Conservation (phyloP, 2,113 vertebrate species). For the Tenebrosternarchus preto region DNA sequence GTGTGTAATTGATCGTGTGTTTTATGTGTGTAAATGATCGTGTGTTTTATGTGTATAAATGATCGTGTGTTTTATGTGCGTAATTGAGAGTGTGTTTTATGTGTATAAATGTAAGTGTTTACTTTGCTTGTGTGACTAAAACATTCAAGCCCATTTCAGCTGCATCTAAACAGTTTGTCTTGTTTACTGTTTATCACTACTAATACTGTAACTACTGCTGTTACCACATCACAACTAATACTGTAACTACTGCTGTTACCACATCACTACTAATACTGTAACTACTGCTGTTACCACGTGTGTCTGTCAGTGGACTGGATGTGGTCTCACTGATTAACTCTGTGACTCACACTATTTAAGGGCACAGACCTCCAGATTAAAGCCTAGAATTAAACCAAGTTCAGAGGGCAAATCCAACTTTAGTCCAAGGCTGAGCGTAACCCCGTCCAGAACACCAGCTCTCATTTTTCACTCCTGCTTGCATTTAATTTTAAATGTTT, state of each 20-base stretch:
- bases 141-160: not conserved
- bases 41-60: too few species aligned
- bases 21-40: too few species aligned
- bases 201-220: slow-evolving; percentile 21
- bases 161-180: not conserved
- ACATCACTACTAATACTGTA: slow-evolving; percentile 13
- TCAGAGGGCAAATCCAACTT: too few species aligned
- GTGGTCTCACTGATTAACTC: slow-evolving; percentile 57
- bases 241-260: slow-evolving; percentile 17
- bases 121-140: not conserved
- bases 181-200: slow-evolving; percentile 1
- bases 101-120: not conserved
- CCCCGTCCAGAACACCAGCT: too few species aligned
- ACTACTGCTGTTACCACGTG: slow-evolving; percentile 22
- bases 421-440: too few species aligned
- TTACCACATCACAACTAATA: slow-evolving; percentile 22
- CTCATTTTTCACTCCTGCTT: not conserved
- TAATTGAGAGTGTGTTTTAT: too few species aligned
- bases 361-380: too few species aligned
- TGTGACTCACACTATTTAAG: slow-evolving; percentile 17
- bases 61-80: too few species aligned
- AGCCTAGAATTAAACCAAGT: too few species aligned
- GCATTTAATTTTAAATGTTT: slow-evolving; percentile 16
- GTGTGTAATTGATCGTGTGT: too few species aligned
- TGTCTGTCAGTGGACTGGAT: slow-evolving; percentile 47